Conservation (phyloP, 2,888 invertebrate genomes). For the Cataglyphis altisquamis region DNA sequence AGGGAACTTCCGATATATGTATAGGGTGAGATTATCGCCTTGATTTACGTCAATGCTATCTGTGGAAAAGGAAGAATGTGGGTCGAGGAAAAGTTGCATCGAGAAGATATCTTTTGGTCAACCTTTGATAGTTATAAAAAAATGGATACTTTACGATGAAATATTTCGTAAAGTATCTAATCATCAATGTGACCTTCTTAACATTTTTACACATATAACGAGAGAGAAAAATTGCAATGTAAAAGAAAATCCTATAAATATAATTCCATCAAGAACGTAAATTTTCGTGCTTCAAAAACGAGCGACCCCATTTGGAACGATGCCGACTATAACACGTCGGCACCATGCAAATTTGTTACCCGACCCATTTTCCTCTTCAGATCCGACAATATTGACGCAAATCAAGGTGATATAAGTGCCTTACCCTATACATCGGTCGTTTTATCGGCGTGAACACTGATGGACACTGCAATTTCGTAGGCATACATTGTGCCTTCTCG, state of each 20-base stretch:
- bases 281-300: not conserved
- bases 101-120: not conserved
- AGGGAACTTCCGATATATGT: slow-evolving; percentile 15
- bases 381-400: not conserved
- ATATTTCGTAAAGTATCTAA: not conserved
- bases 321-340: not conserved
- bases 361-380: not conserved
- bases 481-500: not conserved
- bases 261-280: not conserved
- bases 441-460: slow-evolving; percentile 7
- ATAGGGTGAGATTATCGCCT: slow-evolving; percentile 13
- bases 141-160: not conserved
- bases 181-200: not conserved
- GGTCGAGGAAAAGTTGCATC: not conserved
- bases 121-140: not conserved
- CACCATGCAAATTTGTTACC: not conserved
- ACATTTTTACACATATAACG: too few species aligned
- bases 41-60: not conserved
- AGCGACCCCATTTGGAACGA: not conserved
- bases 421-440: slow-evolving; percentile 17
- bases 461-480: not conserved
- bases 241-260: not conserved
- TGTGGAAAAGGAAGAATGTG: not conserved
- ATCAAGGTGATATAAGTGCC: not conserved
- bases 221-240: not conserved